Base-by-base conservation (phyloP, 2,113 vertebrate species). In the Pica pica region DNA sequence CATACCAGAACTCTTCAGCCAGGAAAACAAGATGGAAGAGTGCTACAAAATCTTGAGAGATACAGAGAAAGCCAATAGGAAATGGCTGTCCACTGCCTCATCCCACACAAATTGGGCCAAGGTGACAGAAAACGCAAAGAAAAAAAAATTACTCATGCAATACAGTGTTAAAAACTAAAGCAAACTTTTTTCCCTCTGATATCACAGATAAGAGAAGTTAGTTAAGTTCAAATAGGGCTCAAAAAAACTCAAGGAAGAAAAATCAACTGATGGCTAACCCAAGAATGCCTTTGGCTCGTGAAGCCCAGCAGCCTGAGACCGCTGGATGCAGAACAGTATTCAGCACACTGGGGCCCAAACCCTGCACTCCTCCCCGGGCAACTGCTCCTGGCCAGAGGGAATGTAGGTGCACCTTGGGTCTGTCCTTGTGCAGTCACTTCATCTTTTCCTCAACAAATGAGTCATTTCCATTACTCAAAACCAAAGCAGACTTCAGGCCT, bases 121-220 rank as follows among this genome's bases (percentile, higher is more conserved):
- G n/a, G 1, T 83, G 63, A 90, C 6, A 17, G 49, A 84, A 84
- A 91, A 88, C 3, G 10, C 7, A 17, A 82, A 64, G 33, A 12
- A n/a, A 56, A 88, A 37, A 50, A 28, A 82, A 27, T 16, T 37
- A 82, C 12, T 71, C 28, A 22, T 23, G 20, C 23, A 64, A 41
- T 18, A 61, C 3, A 13, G 41, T 8, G 5, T 35, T 56, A 63
- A 60, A 83, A 83, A 78, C 17, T 24, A 47, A 78, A 78, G 10
- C 0, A 0, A 70, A n/a, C 17, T 27, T 68, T 67, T n/a, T 21
- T 7, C 27, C 9, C 27, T 69, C 0, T 0, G 20, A 14, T 50
- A 69, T 6, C 7, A 46, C 0, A 10, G 18, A 13, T 23, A 65
- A 24, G 9, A 56, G 18, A 68, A 87, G 52, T 33, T 26, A 46